phyloP scores from a whole-genome alignment of 1,140 invertebrate species.

The Brachionus paranguensis region DNA sequence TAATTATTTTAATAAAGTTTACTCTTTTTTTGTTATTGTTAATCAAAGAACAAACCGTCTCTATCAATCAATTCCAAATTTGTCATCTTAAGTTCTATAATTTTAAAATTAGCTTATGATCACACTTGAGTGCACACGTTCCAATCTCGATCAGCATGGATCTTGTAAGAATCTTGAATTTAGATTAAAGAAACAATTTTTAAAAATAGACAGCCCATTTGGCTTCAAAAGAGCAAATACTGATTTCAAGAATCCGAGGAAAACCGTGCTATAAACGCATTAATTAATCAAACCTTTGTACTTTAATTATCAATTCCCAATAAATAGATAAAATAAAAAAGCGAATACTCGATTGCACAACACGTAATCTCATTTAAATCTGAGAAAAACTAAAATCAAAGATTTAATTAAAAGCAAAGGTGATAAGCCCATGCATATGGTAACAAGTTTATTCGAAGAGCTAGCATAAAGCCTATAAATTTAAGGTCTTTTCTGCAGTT shows the following conservation, averaged over 20 bases:
- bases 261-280: not conserved
- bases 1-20: not conserved
- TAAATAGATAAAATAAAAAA: not conserved
- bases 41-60: not conserved
- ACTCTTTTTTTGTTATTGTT: not conserved
- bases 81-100: not conserved
- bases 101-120: not conserved
- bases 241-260: not conserved
- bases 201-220: not conserved
- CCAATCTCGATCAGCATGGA: not conserved
- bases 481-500: not conserved
- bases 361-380: constrained; percentile 30
- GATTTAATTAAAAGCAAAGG: constrained; percentile 1
- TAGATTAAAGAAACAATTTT: not conserved
- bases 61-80: not conserved
- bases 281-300: constrained; percentile 13
- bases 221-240: not conserved
- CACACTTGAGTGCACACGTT: not conserved
- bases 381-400: constrained; percentile 11
- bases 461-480: not conserved
- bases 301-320: constrained; percentile 24
- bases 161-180: not conserved
- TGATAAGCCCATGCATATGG: not conserved
- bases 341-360: not conserved
- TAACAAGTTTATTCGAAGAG: constrained; percentile 26